Percentiles rank a stretch among this genome's conserved stretches.
Conservation (phyloP, 2,888 invertebrate genomes). For the Punctoribates punctum region DNA sequence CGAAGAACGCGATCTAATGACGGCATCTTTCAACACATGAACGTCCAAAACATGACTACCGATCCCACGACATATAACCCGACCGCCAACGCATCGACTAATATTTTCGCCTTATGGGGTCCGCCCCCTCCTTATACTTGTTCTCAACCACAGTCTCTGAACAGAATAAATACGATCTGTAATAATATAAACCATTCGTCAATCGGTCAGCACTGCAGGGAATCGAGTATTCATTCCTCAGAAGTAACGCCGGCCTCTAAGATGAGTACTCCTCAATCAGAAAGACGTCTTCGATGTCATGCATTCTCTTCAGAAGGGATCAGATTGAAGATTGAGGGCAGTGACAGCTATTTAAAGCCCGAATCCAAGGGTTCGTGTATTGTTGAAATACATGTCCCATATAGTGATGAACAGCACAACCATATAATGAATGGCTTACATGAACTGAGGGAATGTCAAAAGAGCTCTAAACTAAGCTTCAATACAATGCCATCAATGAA, state of each 20-base stretch:
- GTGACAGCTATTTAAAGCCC: conserved; percentile 22
- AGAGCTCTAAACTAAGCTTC: conserved; percentile 43
- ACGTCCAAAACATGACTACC: conserved; percentile 40
- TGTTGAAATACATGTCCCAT: conserved; percentile 48
- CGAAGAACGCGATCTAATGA: conserved; percentile 47
- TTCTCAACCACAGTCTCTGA: conserved; percentile 48
- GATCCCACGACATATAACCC: background rate
- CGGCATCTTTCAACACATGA: conserved; percentile 47
- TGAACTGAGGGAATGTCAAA: conserved; percentile 40
- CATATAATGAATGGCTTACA: background rate
- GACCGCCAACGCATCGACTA: background rate
- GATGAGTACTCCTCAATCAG: conserved; percentile 47
- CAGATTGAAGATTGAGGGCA: conserved; percentile 45
- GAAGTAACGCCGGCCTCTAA: conserved; percentile 45
- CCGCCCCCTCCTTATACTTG: conserved; percentile 74
- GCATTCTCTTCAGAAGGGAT: conserved; percentile 47
- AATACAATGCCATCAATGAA: conserved; percentile 46
- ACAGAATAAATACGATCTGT: conserved; percentile 18
- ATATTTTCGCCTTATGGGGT: conserved; percentile 64
- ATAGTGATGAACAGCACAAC: conserved; percentile 34
- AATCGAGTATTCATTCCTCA: conserved; percentile 35
- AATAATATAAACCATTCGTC: conserved; percentile 22
- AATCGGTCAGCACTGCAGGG: background rate
- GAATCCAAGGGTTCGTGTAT: conserved; percentile 45
- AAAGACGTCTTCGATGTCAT: conserved; percentile 46